phyloP scores from a whole-genome alignment of 2,888 invertebrate species.

The Dichetophora obliterata region DNA sequence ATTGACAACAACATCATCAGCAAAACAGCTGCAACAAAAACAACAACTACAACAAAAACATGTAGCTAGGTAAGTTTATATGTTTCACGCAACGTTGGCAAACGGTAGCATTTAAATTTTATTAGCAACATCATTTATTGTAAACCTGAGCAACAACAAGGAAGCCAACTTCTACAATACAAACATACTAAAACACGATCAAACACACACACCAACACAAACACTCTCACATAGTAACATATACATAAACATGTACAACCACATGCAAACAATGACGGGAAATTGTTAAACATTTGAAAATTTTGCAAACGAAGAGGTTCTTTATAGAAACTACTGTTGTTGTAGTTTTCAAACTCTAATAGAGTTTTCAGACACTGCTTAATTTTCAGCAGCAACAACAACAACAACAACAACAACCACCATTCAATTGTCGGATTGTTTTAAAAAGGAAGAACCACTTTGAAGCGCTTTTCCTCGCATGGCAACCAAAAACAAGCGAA shows the following conservation, averaged over 20 bases:
- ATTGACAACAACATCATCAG: constrained; percentile 15
- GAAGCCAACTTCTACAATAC: background rate
- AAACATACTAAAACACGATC: background rate
- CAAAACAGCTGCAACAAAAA: background rate
- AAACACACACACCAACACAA: background rate
- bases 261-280: constrained; percentile 13
- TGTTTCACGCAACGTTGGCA: background rate
- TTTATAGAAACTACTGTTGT: constrained; percentile 42
- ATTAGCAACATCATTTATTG: constrained; percentile 39
- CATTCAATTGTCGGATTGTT: constrained; percentile 60
- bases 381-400: constrained; percentile 49
- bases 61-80: background rate
- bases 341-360: constrained; percentile 53
- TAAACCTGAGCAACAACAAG: constrained; percentile 22
- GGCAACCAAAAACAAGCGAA: background rate
- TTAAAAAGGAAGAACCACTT: constrained; percentile 14
- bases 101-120: constrained; percentile 33
- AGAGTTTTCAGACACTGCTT: constrained; percentile 45
- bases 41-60: background rate
- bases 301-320: background rate
- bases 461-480: constrained; percentile 15
- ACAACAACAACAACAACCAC: constrained; percentile 49
- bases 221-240: background rate
- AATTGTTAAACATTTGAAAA: constrained; percentile 15
- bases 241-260: background rate